These are phyloP conservation scores for Sparidentex hasta DNA, from an alignment of 2,797 vertebrate genomes.

Conservation along the genomic window DNA sequence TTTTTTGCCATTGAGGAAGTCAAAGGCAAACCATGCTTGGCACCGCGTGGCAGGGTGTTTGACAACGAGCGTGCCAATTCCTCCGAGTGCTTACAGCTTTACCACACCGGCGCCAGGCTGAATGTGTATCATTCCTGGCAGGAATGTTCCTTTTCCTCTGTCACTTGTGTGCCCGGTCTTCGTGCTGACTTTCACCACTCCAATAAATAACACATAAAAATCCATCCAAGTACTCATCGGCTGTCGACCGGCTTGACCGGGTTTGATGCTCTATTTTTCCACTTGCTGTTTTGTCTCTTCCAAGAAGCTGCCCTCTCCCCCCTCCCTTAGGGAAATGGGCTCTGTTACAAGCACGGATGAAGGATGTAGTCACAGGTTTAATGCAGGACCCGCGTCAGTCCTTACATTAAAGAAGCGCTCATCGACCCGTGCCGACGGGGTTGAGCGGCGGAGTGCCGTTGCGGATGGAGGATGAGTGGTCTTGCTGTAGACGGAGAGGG, in stretches of 20 bases:
- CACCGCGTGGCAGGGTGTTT: background rate
- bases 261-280: background rate
- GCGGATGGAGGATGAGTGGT: constrained; percentile 50
- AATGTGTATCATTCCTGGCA: background rate
- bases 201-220: constrained; percentile 34
- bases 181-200: constrained; percentile 5
- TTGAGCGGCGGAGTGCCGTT: constrained; percentile 40
- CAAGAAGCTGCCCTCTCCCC: background rate
- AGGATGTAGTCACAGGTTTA: constrained; percentile 37
- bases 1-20: constrained; percentile 38
- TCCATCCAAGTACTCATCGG: background rate
- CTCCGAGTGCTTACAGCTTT: constrained; percentile 5
- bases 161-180: background rate
- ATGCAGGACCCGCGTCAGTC: constrained; percentile 29
- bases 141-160: background rate
- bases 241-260: background rate
- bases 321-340: background rate
- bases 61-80: constrained; percentile 4
- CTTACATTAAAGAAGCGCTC: constrained; percentile 45
- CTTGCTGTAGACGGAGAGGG: constrained; percentile 76
- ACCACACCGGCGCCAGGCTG: background rate
- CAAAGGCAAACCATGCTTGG: constrained; percentile 29
- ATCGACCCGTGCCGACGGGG: constrained; percentile 42
- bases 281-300: background rate
- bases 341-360: constrained; percentile 29